Conservation (phyloP, 2,113 vertebrate genomes). For the Alces alces region DNA sequence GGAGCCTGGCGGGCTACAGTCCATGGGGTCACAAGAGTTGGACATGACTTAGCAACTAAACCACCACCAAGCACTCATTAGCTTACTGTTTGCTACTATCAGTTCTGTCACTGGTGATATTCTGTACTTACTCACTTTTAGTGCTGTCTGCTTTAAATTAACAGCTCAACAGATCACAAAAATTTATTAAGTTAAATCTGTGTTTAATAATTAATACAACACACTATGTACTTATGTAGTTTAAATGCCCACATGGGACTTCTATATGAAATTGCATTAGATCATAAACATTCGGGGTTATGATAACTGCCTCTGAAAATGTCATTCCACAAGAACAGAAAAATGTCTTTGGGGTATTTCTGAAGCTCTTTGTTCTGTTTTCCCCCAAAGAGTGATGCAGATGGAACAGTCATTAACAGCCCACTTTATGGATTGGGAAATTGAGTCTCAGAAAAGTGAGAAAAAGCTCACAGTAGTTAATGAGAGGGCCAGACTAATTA, state of each 20-base stretch:
- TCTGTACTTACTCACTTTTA: background rate
- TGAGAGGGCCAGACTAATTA: background rate
- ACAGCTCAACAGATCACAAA: background rate
- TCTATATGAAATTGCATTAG: background rate
- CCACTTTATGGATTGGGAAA: background rate
- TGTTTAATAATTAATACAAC: background rate
- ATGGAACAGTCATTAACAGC: background rate
- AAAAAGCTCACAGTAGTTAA: background rate
- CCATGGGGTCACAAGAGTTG: background rate
- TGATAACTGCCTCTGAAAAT: background rate
- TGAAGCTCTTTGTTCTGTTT: background rate
- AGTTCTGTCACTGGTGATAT: background rate
- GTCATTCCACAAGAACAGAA: background rate
- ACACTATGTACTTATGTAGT: background rate
- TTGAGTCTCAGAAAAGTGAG: background rate
- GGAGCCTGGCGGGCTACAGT: background rate
- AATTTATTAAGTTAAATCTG: background rate
- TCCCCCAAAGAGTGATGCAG: background rate
- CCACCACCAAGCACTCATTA: accelerated
- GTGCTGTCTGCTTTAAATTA: background rate
- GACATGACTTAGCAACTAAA: background rate
- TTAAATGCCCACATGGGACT: background rate
- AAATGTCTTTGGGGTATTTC: background rate
- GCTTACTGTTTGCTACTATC: accelerated
- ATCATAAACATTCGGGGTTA: background rate